Evolutionary conservation across 2,113 vertebrate species (phyloP).

Genomic region (Stegostoma tigrinum): DNA sequence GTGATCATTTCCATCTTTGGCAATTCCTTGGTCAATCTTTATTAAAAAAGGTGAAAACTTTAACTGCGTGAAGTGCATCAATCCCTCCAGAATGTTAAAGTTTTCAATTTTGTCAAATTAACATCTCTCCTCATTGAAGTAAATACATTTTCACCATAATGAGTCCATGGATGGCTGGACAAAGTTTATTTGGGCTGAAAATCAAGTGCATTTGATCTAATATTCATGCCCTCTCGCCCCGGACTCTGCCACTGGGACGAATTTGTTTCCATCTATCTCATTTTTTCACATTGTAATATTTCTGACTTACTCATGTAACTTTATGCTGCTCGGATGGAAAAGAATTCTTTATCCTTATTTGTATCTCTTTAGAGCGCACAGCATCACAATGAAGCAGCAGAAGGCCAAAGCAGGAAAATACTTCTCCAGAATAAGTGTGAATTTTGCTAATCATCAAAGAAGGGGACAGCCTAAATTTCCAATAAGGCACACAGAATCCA

Average conservation of each 20-base stretch:
- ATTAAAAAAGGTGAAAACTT: neutral
- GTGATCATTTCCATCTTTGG: neutral
- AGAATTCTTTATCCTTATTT: neutral
- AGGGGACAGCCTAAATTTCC: neutral
- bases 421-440: neutral
- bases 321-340: neutral
- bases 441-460: neutral
- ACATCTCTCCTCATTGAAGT: neutral
- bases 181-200: neutral
- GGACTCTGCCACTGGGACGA: neutral
- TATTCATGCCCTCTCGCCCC: neutral
- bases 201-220: neutral
- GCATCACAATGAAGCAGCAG: neutral
- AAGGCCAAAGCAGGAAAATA: no score
- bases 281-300: neutral
- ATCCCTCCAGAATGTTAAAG: neutral
- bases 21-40: neutral
- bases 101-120: neutral
- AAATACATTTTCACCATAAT: neutral
- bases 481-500: neutral
- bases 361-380: neutral
- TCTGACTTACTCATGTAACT: neutral
- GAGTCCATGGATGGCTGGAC: neutral
- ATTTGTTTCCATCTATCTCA: neutral
- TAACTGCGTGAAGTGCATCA: neutral